Evolutionary conservation across 2,888 invertebrate species (phyloP).

Genomic region (Drepanosiphum platanoidis): DNA sequence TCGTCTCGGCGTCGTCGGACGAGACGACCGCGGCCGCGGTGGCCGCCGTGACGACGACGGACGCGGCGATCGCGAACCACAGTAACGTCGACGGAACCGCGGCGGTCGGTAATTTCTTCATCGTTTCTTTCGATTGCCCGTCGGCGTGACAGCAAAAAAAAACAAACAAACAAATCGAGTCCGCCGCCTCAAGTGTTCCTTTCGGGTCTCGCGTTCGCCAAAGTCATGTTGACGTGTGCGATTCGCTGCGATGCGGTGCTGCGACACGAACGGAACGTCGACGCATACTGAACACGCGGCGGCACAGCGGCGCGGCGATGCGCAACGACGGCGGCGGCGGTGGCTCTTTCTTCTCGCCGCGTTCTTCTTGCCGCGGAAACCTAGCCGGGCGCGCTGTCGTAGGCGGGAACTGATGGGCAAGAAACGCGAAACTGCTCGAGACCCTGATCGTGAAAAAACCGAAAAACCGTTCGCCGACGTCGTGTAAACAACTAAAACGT

Average conservation of each 20-base stretch:
- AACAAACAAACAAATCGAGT: too few relatives aligned
- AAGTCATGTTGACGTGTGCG: background rate
- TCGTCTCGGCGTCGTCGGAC: background rate
- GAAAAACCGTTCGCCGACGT: too few relatives aligned
- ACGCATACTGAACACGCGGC: background rate
- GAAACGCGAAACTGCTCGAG: too few relatives aligned
- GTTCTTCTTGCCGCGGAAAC: too few relatives aligned
- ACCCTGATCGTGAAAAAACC: too few relatives aligned
- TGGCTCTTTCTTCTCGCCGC: background rate
- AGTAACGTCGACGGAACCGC: background rate
- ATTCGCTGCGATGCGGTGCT: background rate
- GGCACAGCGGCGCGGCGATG: background rate
- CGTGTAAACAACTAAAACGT: too few relatives aligned
- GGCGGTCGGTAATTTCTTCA: background rate
- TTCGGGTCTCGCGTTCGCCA: background rate
- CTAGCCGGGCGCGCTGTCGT: too few relatives aligned
- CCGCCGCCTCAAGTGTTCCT: too few relatives aligned
- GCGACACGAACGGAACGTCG: background rate
- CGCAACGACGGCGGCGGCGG: background rate
- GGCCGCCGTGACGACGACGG: background rate
- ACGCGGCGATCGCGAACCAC: slow-evolving; percentile 10
- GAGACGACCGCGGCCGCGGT: background rate
- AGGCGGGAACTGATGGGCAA: too few relatives aligned
- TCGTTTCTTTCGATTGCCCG: background rate
- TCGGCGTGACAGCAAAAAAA: too few relatives aligned